Conservation (phyloP, 2,888 invertebrate species). For the Leucoma salicis region DNA sequence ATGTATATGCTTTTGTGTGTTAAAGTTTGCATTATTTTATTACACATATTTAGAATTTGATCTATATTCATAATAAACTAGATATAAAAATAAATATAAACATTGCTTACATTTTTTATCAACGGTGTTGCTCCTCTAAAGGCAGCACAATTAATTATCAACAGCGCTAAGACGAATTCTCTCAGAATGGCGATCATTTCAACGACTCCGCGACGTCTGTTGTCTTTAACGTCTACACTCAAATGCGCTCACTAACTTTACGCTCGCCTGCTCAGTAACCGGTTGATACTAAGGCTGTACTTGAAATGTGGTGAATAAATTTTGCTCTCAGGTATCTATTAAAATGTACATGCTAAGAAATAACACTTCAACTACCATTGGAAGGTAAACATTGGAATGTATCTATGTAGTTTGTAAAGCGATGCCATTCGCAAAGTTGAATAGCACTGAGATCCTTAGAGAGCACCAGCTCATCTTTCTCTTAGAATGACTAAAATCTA, state of each 20-base stretch:
- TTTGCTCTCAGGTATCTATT: no score
- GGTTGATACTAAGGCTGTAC: conserved; percentile 20
- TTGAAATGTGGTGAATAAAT: conserved; percentile 27
- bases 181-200: conserved; percentile 16
- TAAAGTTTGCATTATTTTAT: not conserved
- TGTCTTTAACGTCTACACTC: not conserved
- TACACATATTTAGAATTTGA: not conserved
- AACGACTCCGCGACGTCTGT: conserved; percentile 6
- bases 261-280: conserved; percentile 12
- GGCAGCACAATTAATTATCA: conserved; percentile 32
- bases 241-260: not conserved
- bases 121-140: conserved; percentile 52
- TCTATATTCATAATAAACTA: not conserved
- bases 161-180: conserved; percentile 17
- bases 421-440: no score
- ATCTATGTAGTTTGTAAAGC: no score
- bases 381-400: no score
- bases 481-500: no score
- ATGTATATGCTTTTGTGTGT: no score
- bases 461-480: no score
- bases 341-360: no score
- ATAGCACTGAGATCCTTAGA: no score
- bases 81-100: not conserved
- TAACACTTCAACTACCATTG: no score
- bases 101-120: conserved; percentile 65